These are phyloP conservation scores for Octodonta nipae DNA, from an alignment of 2,888 invertebrate genomes.

Conservation along the genomic window DNA sequence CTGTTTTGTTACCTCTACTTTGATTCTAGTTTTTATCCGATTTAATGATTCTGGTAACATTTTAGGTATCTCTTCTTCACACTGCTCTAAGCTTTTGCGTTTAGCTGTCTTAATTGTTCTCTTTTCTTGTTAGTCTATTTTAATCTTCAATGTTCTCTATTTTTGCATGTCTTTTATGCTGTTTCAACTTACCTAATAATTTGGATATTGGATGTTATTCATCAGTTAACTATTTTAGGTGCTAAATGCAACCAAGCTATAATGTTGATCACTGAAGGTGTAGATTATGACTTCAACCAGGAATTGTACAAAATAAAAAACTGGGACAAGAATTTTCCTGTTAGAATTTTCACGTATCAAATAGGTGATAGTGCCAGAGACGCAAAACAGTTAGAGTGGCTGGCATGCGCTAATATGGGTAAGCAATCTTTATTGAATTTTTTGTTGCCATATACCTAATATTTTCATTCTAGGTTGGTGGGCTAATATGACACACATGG, in stretches of 20 bases:
- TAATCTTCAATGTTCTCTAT: no score
- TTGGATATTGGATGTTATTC: no score
- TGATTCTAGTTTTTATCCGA: no score
- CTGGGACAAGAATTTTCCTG: conserved; percentile 54
- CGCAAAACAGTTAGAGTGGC: conserved; percentile 82
- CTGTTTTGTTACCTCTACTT: no score
- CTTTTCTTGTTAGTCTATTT: no score
- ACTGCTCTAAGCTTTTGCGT: no score
- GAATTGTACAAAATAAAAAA: conserved; percentile 80
- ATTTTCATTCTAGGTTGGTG: conserved; percentile 57
- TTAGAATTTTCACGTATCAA: conserved; percentile 92
- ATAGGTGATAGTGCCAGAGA: conserved; percentile 72
- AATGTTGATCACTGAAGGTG: conserved; percentile 95
- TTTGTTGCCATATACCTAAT: neutral
- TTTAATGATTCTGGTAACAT: no score
- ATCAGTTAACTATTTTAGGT: conserved; percentile 15
- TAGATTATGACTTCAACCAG: conserved; percentile 74
- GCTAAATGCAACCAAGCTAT: conserved; percentile 78
- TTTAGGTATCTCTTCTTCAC: no score
- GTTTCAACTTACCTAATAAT: no score
- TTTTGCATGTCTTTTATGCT: no score
- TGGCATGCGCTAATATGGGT: conserved; percentile 92
- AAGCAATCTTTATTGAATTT: conserved; percentile 11
- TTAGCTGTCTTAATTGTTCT: no score
- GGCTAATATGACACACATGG: conserved; percentile 85